These are phyloP conservation scores for Dipodomys merriami DNA, from an alignment of 2,113 vertebrate species.

Conservation along the genomic window DNA sequence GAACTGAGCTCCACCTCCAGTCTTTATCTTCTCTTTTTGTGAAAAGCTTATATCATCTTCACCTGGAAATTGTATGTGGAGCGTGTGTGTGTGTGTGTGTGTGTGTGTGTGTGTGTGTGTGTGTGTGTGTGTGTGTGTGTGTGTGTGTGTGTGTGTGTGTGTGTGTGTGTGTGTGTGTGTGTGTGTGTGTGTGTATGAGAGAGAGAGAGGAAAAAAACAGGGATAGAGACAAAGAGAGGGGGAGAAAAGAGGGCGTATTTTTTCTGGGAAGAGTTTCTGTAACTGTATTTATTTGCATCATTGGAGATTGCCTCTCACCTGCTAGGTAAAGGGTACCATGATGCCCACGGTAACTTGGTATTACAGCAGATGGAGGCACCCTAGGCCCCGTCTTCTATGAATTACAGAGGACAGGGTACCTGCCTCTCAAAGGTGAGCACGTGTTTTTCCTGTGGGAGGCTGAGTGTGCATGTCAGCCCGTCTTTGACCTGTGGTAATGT, in stretches of 20 bases:
- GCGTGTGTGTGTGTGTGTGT: background rate
- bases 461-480: conserved; percentile 48
- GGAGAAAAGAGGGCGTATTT: background rate
- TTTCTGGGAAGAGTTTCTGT: background rate
- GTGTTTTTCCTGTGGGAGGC: background rate
- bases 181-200: background rate
- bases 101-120: background rate
- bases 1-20: background rate
- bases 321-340: background rate
- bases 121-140: background rate
- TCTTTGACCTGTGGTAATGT: conserved; percentile 60
- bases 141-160: background rate
- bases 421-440: background rate
- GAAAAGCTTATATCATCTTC: background rate
- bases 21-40: background rate
- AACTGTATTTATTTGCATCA: too few species aligned
- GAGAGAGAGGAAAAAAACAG: background rate
- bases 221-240: background rate
- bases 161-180: background rate
- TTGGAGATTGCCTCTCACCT: too few species aligned
- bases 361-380: background rate
- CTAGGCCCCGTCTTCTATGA: background rate
- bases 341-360: background rate
- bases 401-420: background rate
- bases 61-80: background rate